Evolutionary conservation across 2,888 invertebrate genomes (phyloP).

Genomic region (Tachina fera): DNA sequence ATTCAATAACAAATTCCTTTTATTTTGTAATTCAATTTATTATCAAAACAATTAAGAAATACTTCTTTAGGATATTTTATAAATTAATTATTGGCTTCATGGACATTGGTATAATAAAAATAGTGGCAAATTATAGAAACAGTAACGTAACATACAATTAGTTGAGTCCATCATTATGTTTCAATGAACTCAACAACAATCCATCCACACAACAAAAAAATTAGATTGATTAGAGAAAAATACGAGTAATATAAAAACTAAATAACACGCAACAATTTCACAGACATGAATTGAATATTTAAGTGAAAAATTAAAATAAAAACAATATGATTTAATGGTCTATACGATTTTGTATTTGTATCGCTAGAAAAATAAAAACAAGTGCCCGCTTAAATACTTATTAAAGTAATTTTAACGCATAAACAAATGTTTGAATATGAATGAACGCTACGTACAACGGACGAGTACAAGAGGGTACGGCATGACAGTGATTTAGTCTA

Average conservation of each 20-base stretch:
- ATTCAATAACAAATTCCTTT: neutral
- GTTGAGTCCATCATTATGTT: constrained; percentile 30
- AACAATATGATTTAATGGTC: constrained; percentile 58
- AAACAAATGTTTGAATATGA: constrained; percentile 14
- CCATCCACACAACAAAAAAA: constrained; percentile 37
- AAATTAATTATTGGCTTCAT: neutral
- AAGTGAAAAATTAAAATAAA: constrained; percentile 36
- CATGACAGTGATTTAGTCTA: neutral
- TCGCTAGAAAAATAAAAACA: constrained; percentile 23
- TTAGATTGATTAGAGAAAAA: constrained; percentile 5
- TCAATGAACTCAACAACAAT: constrained; percentile 62
- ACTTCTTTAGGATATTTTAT: constrained; percentile 10
- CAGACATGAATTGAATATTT: constrained; percentile 59
- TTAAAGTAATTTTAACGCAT: constrained; percentile 60
- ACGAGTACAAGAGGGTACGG: neutral
- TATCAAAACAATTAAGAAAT: neutral
- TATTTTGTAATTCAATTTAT: neutral
- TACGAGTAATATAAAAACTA: neutral
- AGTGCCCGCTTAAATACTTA: constrained; percentile 38
- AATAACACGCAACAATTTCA: constrained; percentile 59
- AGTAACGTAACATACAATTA: constrained; percentile 30
- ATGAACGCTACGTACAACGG: constrained; percentile 18
- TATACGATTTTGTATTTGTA: constrained; percentile 26
- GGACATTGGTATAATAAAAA: neutral
- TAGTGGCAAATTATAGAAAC: constrained; percentile 9